Conservation (phyloP, 2,113 vertebrate species). For the Alexandromys fortis region DNA sequence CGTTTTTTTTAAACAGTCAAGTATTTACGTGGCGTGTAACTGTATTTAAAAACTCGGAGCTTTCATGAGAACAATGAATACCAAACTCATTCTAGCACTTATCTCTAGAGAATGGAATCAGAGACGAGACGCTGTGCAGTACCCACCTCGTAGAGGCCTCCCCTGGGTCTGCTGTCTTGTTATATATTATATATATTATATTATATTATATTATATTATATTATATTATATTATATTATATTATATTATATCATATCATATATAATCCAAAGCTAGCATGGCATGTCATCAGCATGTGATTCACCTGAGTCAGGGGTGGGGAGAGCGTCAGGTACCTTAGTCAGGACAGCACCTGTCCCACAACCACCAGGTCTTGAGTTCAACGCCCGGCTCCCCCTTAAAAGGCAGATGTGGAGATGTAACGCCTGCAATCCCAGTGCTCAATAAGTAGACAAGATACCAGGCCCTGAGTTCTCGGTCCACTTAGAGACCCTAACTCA, state of each 20-base stretch:
- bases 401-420: background rate
- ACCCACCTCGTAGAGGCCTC: background rate
- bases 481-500: background rate
- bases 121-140: background rate
- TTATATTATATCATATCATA: no score
- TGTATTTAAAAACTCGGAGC: background rate
- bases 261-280: background rate
- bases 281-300: background rate
- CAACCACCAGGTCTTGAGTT: background rate
- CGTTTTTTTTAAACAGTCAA: background rate
- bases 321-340: background rate
- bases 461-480: background rate
- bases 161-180: background rate
- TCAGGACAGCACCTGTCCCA: background rate
- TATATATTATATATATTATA: no score
- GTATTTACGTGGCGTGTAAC: background rate
- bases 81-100: background rate
- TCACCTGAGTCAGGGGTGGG: background rate
- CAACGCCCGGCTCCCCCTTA: no score
- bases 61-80: background rate
- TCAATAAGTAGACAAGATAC: background rate
- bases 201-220: no score
- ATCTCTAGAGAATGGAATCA: background rate
- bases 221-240: no score
- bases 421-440: no score